Base-by-base conservation (phyloP, 1,140 invertebrate species). In the Papilio aristodemus region DNA sequence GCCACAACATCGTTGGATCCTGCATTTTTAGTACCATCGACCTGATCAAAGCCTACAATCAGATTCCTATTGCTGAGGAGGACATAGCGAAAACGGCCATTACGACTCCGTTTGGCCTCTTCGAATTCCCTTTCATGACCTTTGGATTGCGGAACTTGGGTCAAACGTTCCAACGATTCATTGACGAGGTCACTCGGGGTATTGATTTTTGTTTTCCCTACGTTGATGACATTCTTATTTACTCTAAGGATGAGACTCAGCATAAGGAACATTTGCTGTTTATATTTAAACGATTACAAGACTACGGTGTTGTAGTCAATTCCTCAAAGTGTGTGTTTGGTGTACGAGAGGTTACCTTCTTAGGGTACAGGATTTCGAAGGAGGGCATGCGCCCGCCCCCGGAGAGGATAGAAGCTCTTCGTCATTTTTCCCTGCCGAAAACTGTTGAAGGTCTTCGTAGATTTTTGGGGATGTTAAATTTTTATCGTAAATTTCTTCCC, bases 381-480 rank as follows among this genome's bases (percentile, higher is more conserved):
- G 63, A 72, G 14, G 73, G 67, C 17, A 70, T 43, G 27, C 46
- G 59, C 25, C 68, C 68, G n/a, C 37, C 67, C 1, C 22, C 57
- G 14, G 59, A 43, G 0, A 43, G 64, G 41, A 50, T 72, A 13
- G 8, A 50, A 27, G 67, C 67, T 4, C 43, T 71, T 8, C 37
- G 9, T 0, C 17, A 72, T 4, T 72, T 32, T 39, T 38, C 71
- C 14, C 43, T 27, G 4, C 67, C 71, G n/a, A 60, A 64, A 39
- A 66, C 68, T 2, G 68, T 58, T 6, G 60, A 70, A 60, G 68
- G 57, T 10, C 19, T 75, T 19, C 36, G 73, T 0, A 17, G 73
- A 14, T 75, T 75, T 13, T 25, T 75, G 4, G 73, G 73, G 6
- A 75, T 75, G 70, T 64, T 69, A 7, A 70, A 75, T 38, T 72